Evolutionary conservation across 2,888 invertebrate species (phyloP), one percentile per base, ranked within the genome.

Genomic region (Epistrophe grossulariae): DNA sequence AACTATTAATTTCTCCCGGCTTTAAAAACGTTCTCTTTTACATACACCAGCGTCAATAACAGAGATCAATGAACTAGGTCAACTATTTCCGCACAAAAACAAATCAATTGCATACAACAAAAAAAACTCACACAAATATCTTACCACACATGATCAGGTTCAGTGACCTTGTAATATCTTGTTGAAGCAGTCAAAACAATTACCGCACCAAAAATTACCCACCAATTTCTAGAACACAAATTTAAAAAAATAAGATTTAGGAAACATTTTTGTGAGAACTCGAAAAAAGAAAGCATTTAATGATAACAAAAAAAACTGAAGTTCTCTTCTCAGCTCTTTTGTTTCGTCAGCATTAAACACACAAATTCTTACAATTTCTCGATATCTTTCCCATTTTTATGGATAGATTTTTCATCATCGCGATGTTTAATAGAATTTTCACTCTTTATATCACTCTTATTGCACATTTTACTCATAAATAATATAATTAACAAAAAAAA

Each of bases 131-230:
- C 8, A 19, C 10, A 38, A 35, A 78, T 40, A 38, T 92, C 94
- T 94, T 94, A 98, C 98, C 98, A 99, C 35, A 99, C 97, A 95
- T 98, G 98, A 93, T 97, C 96, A 3, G 99, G 99, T 91, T 97
- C 96, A 28, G 96, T 94, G 52, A 99, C 97, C 94, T 97, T 98
- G 91, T 98, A 96, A 92, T 97, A 97, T 90, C 98, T 94, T 11
- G 98, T 98, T 40, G 94, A 93, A 89, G 95, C 93, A 43, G 98
- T 96, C 62, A 96, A 93, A 35, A 94, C 90, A 88, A 96, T 93
- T 80, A 98, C 93, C 43, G 94, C 89, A 38, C 93, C 93, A 92
- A 98, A 96, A 52, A 95, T 91, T 0, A 94, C 88, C 96, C 96
- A 96, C 96, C 96, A 95, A 79, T 92, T 91, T 79, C 92, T 92